Percentiles rank a stretch among this genome's conserved stretches.
Evolutionary conservation across 2,797 vertebrate genomes (phyloP).

Genomic region (Characodon lateralis): DNA sequence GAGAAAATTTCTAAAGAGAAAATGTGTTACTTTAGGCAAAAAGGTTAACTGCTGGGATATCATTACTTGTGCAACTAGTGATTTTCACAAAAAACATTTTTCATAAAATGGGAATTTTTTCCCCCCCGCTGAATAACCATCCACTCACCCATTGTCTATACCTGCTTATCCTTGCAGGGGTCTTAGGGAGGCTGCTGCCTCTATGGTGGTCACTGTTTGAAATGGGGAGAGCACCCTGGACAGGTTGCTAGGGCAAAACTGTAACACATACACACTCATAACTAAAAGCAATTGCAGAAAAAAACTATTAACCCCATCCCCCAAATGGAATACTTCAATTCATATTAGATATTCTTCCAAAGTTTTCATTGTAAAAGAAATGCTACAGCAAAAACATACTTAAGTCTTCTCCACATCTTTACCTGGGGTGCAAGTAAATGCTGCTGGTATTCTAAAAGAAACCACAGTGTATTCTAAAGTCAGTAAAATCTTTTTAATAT

Average conservation of each 20-base stretch:
- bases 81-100: neutral
- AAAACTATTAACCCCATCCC: neutral
- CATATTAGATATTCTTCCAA: neutral
- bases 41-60: neutral
- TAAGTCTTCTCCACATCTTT: neutral
- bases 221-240: too few species aligned
- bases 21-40: neutral
- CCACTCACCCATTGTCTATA: neutral
- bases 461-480: constrained; percentile 33
- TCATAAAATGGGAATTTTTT: neutral
- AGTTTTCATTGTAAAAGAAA: neutral
- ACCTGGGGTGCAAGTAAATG: neutral
- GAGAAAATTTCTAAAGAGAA: neutral
- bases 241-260: neutral
- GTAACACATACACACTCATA: neutral
- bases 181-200: neutral
- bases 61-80: neutral
- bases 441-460: neutral
- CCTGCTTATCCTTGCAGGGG: neutral
- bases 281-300: neutral
- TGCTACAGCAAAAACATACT: neutral
- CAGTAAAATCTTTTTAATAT: constrained; percentile 52
- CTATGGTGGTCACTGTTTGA: neutral
- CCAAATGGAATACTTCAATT: neutral
- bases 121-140: neutral